phyloP scores from a whole-genome alignment of 2,888 invertebrate species.

The Zygaena filipendulae region DNA sequence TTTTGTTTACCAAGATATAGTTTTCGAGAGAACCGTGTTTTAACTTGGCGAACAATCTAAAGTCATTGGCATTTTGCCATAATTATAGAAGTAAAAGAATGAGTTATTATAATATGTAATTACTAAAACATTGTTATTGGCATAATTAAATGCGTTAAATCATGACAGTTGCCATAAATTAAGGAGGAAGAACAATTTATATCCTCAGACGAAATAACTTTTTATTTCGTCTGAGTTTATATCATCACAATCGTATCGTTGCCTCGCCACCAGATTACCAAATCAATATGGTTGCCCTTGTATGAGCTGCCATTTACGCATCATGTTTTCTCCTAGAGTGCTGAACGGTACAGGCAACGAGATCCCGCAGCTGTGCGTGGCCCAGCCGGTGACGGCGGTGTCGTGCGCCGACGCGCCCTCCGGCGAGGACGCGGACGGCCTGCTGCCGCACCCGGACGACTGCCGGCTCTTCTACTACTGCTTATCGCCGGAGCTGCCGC shows the following conservation, averaged over 20 bases:
- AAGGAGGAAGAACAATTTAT: too few species aligned
- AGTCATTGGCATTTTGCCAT: too few species aligned
- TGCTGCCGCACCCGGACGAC: slow-evolving; percentile 27
- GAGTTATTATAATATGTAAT: too few species aligned
- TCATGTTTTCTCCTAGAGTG: slow-evolving; percentile 8
- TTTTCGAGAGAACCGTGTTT: too few species aligned
- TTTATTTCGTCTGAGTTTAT: slow-evolving; percentile 12
- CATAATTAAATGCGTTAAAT: too few species aligned
- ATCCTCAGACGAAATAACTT: slow-evolving; percentile 13
- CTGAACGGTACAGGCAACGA: too few species aligned
- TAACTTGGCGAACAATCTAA: too few species aligned
- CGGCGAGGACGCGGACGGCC: slow-evolving; percentile 17
- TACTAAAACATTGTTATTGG: too few species aligned
- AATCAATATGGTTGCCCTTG: background rate
- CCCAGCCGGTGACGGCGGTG: slow-evolving; percentile 21
- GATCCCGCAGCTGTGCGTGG: slow-evolving; percentile 20
- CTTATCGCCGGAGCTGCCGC: slow-evolving; percentile 11
- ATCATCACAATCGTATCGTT: slow-evolving; percentile 11
- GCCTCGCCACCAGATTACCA: background rate
- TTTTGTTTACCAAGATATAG: too few species aligned
- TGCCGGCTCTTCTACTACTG: slow-evolving; percentile 31
- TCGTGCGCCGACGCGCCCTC: slow-evolving; percentile 17
- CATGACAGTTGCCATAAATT: too few species aligned
- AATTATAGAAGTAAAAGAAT: too few species aligned
- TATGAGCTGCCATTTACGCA: background rate